Evolutionary conservation across 2,888 invertebrate species (phyloP), one percentile per base, ranked within the genome.

Genomic region (Operophtera brumata): DNA sequence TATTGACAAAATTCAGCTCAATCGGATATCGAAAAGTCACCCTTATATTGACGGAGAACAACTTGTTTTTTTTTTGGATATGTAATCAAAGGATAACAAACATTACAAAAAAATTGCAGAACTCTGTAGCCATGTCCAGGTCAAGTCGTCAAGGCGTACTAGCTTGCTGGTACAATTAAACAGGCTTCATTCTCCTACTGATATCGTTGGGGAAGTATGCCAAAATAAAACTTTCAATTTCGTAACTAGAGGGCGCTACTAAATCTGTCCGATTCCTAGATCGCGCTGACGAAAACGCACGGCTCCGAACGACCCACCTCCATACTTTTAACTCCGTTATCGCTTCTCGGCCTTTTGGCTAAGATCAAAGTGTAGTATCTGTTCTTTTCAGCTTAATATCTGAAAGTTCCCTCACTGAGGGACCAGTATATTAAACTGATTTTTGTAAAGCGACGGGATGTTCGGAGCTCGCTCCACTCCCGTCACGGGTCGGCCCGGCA

Each of bases 331-430:
- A 26, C 0, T 26, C 11, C 12, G 12, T 11, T 41, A 41, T 41
- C 41, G 41, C 41, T 41, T 41, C 41, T 41, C 41, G 41, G 41
- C 41, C 41, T 41, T 41, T 41, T 41, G 41, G 41, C 41, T 41
- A 41, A 41, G 41, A 41, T 41, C 41, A 41, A 41, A 41, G 41
- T 41, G 41, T 41, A 41, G 41, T 41, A 41, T 41, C 41, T 41
- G 41, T 41, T 41, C 41, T 41, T 41, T 41, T 41, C 41, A 41
- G 41, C 41, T 41, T 41, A 41, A 41, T 41, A 41, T 41, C 41
- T 41, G 41, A 41, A 41, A 41, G 41, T 41, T 41, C 41, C 41
- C 41, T 41, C 41, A 41, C 41, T 41, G 41, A 41, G 41, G 41
- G 41, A 41, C 41, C 41, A 41, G 41, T 41, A 41, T 41, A 41